Evolutionary conservation across 2,888 invertebrate genomes (phyloP).

Genomic region (Lasioglossum figueresi): DNA sequence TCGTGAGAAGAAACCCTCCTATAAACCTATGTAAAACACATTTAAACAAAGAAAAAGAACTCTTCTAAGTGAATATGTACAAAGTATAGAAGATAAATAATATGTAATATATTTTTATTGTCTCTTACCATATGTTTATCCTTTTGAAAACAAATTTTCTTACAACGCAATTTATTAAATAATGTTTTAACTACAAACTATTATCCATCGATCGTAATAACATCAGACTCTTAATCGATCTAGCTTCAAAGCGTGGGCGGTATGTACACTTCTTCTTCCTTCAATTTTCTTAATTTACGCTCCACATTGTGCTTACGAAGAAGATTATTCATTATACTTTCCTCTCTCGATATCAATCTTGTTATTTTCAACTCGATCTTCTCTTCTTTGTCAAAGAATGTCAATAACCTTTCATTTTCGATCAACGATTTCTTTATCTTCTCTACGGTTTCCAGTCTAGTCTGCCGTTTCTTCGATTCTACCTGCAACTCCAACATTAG

Average conservation of each 20-base stretch:
- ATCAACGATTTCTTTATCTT: conserved; percentile 86
- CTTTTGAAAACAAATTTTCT: conserved; percentile 4
- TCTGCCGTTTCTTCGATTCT: conserved; percentile 84
- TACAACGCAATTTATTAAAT: conserved; percentile 30
- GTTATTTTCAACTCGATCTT: conserved; percentile 90
- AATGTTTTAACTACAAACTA: conserved; percentile 23
- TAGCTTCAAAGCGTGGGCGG: conserved; percentile 85
- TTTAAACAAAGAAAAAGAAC: conserved; percentile 25
- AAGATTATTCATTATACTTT: conserved; percentile 80
- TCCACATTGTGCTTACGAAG: background rate
- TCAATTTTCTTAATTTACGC: conserved; percentile 39
- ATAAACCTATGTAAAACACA: conserved; percentile 42
- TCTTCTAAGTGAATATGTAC: conserved; percentile 60
- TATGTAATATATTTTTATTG: conserved; percentile 34
- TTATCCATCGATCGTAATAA: conserved; percentile 5
- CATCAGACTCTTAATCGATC: conserved; percentile 9
- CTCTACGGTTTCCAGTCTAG: conserved; percentile 86
- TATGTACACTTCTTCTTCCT: conserved; percentile 87
- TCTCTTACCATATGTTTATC: conserved; percentile 27
- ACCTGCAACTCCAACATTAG: conserved; percentile 87
- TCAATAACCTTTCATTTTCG: conserved; percentile 86
- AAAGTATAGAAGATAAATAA: conserved; percentile 69
- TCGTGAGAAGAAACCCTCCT: conserved; percentile 33
- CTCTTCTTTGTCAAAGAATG: conserved; percentile 93
- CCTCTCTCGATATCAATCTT: conserved; percentile 74